Conservation (phyloP, 2,888 invertebrate genomes). For the Chrysomela aeneicollis region DNA sequence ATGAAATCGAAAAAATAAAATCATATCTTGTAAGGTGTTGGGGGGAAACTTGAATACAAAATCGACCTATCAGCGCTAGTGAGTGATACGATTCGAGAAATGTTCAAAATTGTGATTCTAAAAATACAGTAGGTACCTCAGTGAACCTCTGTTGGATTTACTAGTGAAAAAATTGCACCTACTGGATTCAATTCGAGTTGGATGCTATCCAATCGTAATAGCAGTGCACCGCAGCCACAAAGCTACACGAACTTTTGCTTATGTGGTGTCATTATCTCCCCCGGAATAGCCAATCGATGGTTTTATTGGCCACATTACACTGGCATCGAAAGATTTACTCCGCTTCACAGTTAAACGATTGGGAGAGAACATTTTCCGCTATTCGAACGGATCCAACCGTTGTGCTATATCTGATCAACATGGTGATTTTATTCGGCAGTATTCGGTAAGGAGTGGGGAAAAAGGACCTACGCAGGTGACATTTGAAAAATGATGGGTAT, state of each 20-base stretch:
- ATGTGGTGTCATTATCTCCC: not conserved
- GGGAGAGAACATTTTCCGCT: not conserved
- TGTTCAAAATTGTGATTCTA: too few species aligned
- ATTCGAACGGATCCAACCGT: not conserved
- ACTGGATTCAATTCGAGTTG: not conserved
- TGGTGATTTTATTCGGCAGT: not conserved
- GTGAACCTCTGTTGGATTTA: too few species aligned
- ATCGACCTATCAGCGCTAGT: too few species aligned
- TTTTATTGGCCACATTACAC: slow-evolving; percentile 3
- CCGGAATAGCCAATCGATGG: slow-evolving; percentile 1
- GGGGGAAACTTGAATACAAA: too few species aligned
- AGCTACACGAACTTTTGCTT: not conserved
- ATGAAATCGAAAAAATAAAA: too few species aligned
- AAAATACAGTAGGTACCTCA: too few species aligned
- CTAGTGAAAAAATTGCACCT: too few species aligned
- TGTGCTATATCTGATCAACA: not conserved
- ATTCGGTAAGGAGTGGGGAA: not conserved
- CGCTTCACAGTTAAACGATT: not conserved
- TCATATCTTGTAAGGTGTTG: too few species aligned
- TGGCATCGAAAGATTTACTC: not conserved
- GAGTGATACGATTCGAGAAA: too few species aligned
- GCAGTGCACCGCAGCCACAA: not conserved
- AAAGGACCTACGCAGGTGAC: too few species aligned
- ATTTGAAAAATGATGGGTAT: too few species aligned
- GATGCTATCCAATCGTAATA: not conserved